phyloP scores from a whole-genome alignment of 2,797 vertebrate genomes.

The Microtus agrestis region DNA sequence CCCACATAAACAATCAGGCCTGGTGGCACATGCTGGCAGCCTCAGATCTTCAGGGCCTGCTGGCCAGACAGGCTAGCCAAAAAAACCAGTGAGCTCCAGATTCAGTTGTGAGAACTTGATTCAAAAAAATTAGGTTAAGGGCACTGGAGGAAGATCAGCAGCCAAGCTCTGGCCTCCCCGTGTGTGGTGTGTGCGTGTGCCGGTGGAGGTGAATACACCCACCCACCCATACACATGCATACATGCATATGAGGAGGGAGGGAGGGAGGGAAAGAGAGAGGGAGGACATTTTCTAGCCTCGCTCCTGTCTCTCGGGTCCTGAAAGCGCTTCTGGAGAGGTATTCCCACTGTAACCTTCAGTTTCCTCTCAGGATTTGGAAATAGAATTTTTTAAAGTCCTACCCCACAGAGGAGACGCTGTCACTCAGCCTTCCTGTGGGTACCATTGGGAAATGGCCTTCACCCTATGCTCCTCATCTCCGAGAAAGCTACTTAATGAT shows the following conservation, averaged over 20 bases:
- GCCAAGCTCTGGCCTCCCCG: neutral
- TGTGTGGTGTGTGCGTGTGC: too few relatives aligned
- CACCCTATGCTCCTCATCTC: slow-evolving; percentile 31
- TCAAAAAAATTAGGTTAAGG: neutral
- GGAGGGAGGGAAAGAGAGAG: too few relatives aligned
- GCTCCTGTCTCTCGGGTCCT: neutral
- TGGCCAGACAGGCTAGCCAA: neutral
- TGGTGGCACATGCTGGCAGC: neutral
- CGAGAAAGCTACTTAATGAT: slow-evolving; percentile 82
- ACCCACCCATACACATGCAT: neutral
- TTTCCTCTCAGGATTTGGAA: neutral
- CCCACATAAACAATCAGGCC: neutral
- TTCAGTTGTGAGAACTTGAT: neutral
- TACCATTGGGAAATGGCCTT: slow-evolving; percentile 66
- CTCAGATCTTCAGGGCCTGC: neutral
- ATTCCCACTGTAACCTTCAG: neutral
- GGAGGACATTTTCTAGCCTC: neutral
- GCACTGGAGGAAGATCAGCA: neutral
- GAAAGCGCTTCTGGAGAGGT: neutral
- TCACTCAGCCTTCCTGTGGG: slow-evolving; percentile 50
- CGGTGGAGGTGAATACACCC: neutral
- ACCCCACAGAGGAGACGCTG: neutral
- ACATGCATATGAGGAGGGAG: neutral
- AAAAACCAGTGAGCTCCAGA: neutral
- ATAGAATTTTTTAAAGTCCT: neutral